These are phyloP conservation scores for Diglossa cyanea DNA, from an alignment of 2,797 vertebrate species.

Conservation along the genomic window DNA sequence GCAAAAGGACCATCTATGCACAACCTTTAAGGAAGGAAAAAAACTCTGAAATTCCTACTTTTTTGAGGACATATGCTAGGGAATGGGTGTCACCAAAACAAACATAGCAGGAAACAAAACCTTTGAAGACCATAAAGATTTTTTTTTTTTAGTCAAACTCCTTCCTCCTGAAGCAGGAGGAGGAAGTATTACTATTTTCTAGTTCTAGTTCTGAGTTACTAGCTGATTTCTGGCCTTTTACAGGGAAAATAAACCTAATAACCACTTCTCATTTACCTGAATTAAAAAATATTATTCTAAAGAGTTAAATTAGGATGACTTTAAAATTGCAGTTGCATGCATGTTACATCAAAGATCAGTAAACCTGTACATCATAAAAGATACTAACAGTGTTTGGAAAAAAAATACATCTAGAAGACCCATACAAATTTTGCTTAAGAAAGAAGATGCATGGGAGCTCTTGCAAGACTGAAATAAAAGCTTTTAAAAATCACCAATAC, in stretches of 20 bases:
- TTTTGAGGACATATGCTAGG: neutral
- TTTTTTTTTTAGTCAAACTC: neutral
- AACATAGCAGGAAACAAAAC: neutral
- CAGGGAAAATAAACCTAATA: neutral
- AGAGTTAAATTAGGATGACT: neutral
- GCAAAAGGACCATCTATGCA: neutral
- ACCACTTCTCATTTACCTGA: neutral
- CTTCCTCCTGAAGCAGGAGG: neutral
- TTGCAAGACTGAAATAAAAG: neutral
- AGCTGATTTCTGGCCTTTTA: neutral
- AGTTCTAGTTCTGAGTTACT: neutral
- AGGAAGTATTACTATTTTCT: neutral
- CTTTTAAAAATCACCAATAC: conserved; percentile 67
- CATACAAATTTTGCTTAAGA: neutral
- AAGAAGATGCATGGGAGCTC: neutral
- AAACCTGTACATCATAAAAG: neutral
- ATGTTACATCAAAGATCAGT: neutral
- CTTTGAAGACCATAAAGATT: neutral
- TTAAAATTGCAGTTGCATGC: neutral
- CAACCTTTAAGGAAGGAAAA: neutral
- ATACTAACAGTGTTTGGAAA: neutral
- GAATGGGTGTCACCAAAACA: neutral
- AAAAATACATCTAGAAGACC: neutral
- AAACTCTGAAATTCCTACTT: neutral
- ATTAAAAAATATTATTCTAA: neutral